These are phyloP conservation scores for Fulica atra DNA, from an alignment of 2,113 vertebrate genomes.

Conservation along the genomic window DNA sequence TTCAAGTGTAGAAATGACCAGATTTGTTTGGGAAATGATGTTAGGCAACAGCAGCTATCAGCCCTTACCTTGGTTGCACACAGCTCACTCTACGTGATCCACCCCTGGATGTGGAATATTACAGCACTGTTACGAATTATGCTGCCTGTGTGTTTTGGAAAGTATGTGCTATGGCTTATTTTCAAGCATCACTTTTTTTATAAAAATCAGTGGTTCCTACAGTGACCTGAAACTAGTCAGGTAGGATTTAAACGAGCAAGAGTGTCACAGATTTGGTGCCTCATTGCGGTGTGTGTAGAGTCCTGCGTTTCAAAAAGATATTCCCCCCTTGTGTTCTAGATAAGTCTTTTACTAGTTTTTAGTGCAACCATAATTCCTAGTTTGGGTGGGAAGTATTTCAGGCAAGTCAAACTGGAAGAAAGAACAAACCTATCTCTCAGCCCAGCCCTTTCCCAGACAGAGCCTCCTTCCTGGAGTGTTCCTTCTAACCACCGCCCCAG, in stretches of 20 bases:
- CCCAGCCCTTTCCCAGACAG: neutral
- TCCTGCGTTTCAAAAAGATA: neutral
- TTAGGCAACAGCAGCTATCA: neutral
- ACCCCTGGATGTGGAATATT: neutral
- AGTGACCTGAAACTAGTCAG: conserved; percentile 18
- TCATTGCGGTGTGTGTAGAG: neutral
- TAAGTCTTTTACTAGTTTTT: neutral
- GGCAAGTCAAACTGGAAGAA: neutral
- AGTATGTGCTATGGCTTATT: neutral
- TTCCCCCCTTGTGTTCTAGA: neutral
- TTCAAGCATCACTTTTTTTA: neutral
- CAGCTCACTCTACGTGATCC: neutral
- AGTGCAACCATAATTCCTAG: neutral
- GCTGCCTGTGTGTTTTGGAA: conserved; percentile 10
- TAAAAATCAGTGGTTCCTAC: conserved; percentile 19
- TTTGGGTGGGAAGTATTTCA: neutral
- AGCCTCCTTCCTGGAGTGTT: neutral
- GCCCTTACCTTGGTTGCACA: neutral
- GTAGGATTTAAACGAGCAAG: neutral
- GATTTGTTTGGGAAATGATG: neutral
- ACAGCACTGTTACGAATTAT: neutral
- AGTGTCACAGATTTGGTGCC: neutral
- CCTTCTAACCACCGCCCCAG: neutral
- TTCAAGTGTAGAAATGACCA: neutral
- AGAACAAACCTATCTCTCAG: neutral